Evolutionary conservation across 2,113 vertebrate genomes (phyloP), one percentile per base, ranked within the genome.

Genomic region (Corapipo altera): DNA sequence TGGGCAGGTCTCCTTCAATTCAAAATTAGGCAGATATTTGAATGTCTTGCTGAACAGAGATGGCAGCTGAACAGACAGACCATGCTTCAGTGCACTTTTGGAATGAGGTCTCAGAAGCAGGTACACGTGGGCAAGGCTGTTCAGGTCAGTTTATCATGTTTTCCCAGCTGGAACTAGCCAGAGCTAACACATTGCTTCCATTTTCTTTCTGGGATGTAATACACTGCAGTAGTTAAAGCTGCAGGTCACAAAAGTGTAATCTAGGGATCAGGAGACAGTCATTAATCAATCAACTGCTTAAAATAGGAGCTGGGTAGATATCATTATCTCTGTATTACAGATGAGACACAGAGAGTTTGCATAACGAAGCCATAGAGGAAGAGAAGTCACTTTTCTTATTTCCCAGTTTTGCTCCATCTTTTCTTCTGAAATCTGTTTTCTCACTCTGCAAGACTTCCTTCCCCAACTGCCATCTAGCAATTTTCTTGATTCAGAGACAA

Each of bases 261-360:
- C 74, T 65, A 82, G 91, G 77, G 58, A 95, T 96, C 91, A 66
- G 17, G 35, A 88, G 66, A 82, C 17, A 85, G 81, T 66, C 87
- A 91, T 88, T 95, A 95, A 95, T 95, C 94, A 95, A 93, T 91
- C 94, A 95, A 80, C 37, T 55, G 87, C 59, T 91, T 59, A 88
- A 85, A 91, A 94, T 1, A 76, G 78, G 33, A 95, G 71, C 54
- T 77, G n/a, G 39, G 35, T 28, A 89, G 88, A 78, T 94, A 85
- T 32, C 72, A 87, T 86, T 93, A 93, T 94, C 83, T 75, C 83
- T 91, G 23, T 52, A n/a, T 84, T 91, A 92, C 72, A 91, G 91
- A 79, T 85, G 77, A 92, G 83, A 82, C 44, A 84, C 15, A 37
- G 59, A 44, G 66, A 72, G 73, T 87, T 94, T 88, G 86, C 54